Evolutionary conservation across 2,888 invertebrate genomes (phyloP), one percentile per base, ranked within the genome.

Genomic region (Drosophila melanosoma): DNA sequence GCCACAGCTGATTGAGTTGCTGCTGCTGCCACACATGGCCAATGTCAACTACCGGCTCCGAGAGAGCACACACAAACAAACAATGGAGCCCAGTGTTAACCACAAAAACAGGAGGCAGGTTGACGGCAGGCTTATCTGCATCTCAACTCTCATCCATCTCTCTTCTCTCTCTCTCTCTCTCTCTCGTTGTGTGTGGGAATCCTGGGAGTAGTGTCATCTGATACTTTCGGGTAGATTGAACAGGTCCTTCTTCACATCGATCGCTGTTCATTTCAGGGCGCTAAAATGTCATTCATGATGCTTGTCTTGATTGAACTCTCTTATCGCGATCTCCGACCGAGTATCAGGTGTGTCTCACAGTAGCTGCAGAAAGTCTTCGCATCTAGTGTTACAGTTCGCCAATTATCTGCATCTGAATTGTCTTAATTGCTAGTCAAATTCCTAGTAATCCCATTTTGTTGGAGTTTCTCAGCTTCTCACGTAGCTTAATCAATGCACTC

Each of bases 241-340:
- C 79, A 83, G 82, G 82, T 80, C 74, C 57, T 52, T 48, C 57
- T 52, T 48, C 51, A 54, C 35, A 66, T 70, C 52, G 67, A 70
- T 61, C 49, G 68, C 57, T 75, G 75, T 53, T 61, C 64, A 64
- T 77, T 81, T 69, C 15, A 17, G 79, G 82, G 76, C 81, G 78
- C 74, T 74, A 71, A 76, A 81, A 82, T 86, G 86, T 76, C 81
- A 83, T 82, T 56, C 56, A 65, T 80, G 78, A 78, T 82, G 66
- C 65, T 72, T 83, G 75, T 86, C 77, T 78, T 81, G 87, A 87
- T 86, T 84, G 82, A 85, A 60, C 49, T 67, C 42, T 17, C 62
- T 64, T 63, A 74, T 81, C 70, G 64, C 54, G 58, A 69, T 63
- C 53, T 20, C 40, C 15, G 7, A 7, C 7, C 3, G 33, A 38